These are phyloP conservation scores for Anableps anableps DNA, from an alignment of 2,797 vertebrate genomes.

Conservation along the genomic window DNA sequence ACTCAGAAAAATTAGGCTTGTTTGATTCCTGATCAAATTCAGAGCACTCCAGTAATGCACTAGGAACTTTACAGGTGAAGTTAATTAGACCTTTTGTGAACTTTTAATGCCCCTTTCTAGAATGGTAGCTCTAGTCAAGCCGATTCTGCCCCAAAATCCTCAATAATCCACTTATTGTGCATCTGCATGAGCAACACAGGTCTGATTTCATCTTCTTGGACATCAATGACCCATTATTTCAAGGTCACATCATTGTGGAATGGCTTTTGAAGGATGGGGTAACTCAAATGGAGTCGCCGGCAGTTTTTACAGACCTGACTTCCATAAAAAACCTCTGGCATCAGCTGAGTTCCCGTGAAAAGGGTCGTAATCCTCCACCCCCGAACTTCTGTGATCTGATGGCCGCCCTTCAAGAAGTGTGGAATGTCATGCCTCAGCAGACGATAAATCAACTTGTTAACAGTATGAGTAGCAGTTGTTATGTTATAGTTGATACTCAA, in stretches of 20 bases:
- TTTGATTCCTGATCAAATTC: neutral
- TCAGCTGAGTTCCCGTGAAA: neutral
- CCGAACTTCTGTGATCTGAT: neutral
- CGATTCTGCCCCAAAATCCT: too few species aligned
- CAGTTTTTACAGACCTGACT: neutral
- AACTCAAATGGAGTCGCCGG: neutral
- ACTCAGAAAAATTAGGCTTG: neutral
- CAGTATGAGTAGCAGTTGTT: neutral
- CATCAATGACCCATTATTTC: too few species aligned
- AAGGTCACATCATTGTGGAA: neutral
- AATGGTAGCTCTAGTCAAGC: neutral
- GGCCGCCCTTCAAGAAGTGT: neutral
- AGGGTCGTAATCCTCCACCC: neutral
- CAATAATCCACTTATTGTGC: neutral
- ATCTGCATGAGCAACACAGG: neutral
- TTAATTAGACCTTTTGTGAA: neutral
- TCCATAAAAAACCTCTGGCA: neutral
- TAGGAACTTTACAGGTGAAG: neutral
- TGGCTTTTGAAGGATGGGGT: neutral
- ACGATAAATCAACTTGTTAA: neutral
- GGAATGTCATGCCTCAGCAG: neutral
- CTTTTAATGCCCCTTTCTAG: neutral
- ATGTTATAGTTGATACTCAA: neutral
- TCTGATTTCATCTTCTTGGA: neutral
- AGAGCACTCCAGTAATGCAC: neutral